phyloP scores from a whole-genome alignment of 2,113 vertebrate genomes.

The Gymnorhina tibicen region DNA sequence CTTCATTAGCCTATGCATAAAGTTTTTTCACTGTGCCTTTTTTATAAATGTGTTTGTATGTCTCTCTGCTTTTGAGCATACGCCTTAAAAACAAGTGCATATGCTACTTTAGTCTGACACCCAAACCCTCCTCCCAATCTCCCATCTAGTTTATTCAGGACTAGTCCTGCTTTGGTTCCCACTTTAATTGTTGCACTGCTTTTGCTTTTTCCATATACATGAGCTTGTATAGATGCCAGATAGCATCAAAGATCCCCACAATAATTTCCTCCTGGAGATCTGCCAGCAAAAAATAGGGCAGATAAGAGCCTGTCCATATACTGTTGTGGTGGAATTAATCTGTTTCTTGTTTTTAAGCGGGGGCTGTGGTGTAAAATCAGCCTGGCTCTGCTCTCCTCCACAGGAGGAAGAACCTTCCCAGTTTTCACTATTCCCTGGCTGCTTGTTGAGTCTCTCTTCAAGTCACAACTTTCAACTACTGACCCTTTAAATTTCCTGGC shows the following conservation, averaged over 20 bases:
- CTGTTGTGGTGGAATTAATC: neutral
- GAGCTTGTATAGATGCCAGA: neutral
- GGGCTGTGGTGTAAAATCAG: neutral
- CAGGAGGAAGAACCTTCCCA: neutral
- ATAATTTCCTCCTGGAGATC: constrained; percentile 24
- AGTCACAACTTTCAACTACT: neutral
- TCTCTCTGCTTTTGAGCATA: neutral
- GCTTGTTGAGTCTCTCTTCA: neutral
- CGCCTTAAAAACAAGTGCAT: neutral
- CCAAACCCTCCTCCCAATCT: neutral
- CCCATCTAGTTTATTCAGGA: neutral
- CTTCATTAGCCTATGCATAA: neutral
- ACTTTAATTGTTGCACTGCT: neutral
- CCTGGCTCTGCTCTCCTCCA: neutral
- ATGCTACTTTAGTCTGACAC: neutral
- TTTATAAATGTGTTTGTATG: neutral
- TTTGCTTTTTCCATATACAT: neutral
- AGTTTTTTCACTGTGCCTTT: neutral
- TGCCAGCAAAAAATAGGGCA: neutral
- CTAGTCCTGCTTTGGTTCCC: neutral
- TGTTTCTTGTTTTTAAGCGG: neutral
- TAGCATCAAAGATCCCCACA: neutral
- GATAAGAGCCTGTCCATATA: neutral
- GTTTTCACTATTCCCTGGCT: neutral
- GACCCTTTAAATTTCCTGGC: neutral